Percentiles rank a stretch among this genome's conserved stretches.
phyloP scores from a whole-genome alignment of 2,797 vertebrate species.

The Schizopygopsis pylzovi region DNA sequence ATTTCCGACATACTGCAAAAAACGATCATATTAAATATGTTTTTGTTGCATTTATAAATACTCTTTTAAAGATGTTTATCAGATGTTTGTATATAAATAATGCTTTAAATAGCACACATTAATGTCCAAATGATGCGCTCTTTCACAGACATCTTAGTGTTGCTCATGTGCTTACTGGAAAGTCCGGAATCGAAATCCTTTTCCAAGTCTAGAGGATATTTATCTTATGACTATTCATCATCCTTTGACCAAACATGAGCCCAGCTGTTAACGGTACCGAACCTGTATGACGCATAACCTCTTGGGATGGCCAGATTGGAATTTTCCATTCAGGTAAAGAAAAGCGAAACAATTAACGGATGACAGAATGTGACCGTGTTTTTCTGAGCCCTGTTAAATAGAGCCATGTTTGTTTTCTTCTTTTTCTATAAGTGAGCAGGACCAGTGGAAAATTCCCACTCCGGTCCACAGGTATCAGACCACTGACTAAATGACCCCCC shows the following conservation, averaged over 20 bases:
- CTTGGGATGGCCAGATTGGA: slow-evolving; percentile 69
- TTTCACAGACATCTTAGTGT: background rate
- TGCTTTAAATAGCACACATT: background rate
- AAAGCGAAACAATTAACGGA: slow-evolving; percentile 49
- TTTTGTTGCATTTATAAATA: background rate
- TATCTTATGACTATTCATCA: slow-evolving; percentile 16
- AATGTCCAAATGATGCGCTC: background rate
- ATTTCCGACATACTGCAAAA: background rate
- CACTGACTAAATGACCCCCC: slow-evolving; percentile 71
- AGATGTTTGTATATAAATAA: background rate
- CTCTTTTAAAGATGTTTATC: background rate
- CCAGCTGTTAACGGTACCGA: slow-evolving; percentile 16
- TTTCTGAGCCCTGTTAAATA: slow-evolving; percentile 68
- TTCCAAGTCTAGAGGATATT: slow-evolving; percentile 15
- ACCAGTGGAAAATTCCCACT: slow-evolving; percentile 85
- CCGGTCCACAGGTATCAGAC: slow-evolving; percentile 67
- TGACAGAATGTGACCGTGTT: slow-evolving; percentile 53
- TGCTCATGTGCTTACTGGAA: slow-evolving; percentile 2
- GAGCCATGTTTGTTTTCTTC: slow-evolving; percentile 70
- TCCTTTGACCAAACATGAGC: slow-evolving; percentile 22
- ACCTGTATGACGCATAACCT: slow-evolving; percentile 60
- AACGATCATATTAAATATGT: background rate
- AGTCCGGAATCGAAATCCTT: background rate
- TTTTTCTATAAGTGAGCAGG: slow-evolving; percentile 73
- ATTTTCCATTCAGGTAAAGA: slow-evolving; percentile 79